phyloP scores from a whole-genome alignment of 2,888 invertebrate species.

The Latheticus oryzae region DNA sequence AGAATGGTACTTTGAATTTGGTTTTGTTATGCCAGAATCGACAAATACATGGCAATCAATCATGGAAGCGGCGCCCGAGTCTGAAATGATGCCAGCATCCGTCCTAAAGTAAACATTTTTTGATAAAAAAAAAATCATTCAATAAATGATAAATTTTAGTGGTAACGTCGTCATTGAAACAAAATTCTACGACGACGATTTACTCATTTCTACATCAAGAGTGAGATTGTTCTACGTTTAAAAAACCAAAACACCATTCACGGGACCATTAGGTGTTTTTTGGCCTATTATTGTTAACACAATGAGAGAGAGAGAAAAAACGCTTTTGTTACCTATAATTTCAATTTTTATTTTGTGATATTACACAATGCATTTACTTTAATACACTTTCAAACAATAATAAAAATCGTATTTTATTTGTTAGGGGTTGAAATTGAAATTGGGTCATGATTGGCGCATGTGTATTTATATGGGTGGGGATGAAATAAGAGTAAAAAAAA shows the following conservation, averaged over 20 bases:
- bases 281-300: conserved; percentile 15
- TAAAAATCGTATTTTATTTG: conserved; percentile 8
- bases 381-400: conserved; percentile 29
- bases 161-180: conserved; percentile 98
- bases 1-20: conserved; percentile 99
- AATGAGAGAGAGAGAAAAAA: too few species aligned
- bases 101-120: conserved; percentile 81
- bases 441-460: conserved; percentile 34
- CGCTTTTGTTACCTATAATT: conserved; percentile 17
- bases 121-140: conserved; percentile 2
- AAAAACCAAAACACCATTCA: conserved; percentile 51
- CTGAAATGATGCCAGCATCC: conserved; percentile 99
- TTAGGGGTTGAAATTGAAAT: conserved; percentile 16
- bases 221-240: conserved; percentile 95
- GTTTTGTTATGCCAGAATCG: conserved; percentile 97
- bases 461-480: conserved; percentile 11
- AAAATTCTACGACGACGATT: conserved; percentile 94
- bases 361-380: conserved; percentile 29
- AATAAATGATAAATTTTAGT: conserved; percentile 67
- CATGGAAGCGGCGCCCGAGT: conserved; percentile 98
- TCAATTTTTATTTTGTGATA: conserved; percentile 28
- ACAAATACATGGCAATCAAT: conserved; percentile 99
- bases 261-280: conserved; percentile 25
- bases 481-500: conserved; percentile 23
- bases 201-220: conserved; percentile 93